These are phyloP conservation scores for Arge pagana DNA, from an alignment of 2,888 invertebrate genomes.

Conservation along the genomic window DNA sequence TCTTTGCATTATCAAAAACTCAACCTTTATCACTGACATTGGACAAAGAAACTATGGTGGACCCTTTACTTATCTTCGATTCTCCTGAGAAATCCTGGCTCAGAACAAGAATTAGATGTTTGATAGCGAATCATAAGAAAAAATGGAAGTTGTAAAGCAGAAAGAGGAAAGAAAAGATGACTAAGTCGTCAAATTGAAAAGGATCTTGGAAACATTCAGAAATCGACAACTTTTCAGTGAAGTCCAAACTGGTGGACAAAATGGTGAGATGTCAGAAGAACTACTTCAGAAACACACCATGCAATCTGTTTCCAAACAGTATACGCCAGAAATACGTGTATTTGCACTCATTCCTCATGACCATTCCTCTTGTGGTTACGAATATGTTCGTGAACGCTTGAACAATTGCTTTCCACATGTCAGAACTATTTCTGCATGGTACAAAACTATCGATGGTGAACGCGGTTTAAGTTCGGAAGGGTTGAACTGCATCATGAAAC, in stretches of 20 bases:
- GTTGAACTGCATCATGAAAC: conserved; percentile 33
- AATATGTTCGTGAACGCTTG: conserved; percentile 45
- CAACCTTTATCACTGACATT: not conserved
- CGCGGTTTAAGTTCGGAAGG: conserved; percentile 45
- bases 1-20: not conserved
- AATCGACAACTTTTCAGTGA: conserved; percentile 3
- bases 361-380: conserved; percentile 44
- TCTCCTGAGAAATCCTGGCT: conserved; percentile 4
- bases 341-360: conserved; percentile 44
- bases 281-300: not conserved
- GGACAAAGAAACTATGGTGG: not conserved
- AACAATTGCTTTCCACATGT: conserved; percentile 40
- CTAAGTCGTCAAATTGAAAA: conserved; percentile 20
- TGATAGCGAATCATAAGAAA: not conserved
- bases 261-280: conserved; percentile 4
- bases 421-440: conserved; percentile 45
- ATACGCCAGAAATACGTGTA: conserved; percentile 32
- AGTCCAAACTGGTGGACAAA: conserved; percentile 14
- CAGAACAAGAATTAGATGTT: conserved; percentile 9
- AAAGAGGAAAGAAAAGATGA: conserved; percentile 15
- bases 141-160: not conserved
- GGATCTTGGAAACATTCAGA: conserved; percentile 15
- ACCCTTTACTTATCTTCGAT: not conserved
- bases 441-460: conserved; percentile 37
- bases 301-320: conserved; percentile 20